Evolutionary conservation across 2,888 invertebrate genomes (phyloP), one percentile per base, ranked within the genome.

Genomic region (Serrognathus titanus): DNA sequence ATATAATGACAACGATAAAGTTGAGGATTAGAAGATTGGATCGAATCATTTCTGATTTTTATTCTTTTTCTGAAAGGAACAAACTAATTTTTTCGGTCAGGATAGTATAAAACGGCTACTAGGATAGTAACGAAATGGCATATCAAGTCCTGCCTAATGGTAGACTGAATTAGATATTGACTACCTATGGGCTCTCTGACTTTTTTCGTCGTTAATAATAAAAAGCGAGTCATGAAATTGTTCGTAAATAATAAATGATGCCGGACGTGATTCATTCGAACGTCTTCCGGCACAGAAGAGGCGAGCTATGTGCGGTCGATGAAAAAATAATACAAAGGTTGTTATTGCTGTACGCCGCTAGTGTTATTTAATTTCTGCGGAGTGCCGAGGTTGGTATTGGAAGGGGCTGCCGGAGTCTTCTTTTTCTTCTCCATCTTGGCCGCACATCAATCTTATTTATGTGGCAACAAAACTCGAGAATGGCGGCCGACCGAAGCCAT

Each of bases 371-470:
- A 43, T 43, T 43, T 43, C 43, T 43, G 43, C 43, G 43, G 43
- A 43, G 43, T 11, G 12, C 43, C 43, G 43, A 43, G 43, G 43
- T 43, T 43, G 43, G 43, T 43, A 43, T 43, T 43, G 43, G 43
- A 43, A 43, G 43, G 43, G 43, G 43, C 43, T 43, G 43, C 20
- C 20, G 20, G 43, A 43, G 16, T 62, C 61, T 63, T 65, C 57
- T 65, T 64, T 54, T 60, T 58, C 66, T 65, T 62, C 65, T 68
- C 66, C 69, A 69, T 69, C 69, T 68, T 63, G 64, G 63, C 65
- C 61, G 68, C 64, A 70, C 77, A 76, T 76, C 75, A 76, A 76
- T 77, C 76, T 75, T 76, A 75, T 77, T 78, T 78, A 78, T 77
- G 76, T 75, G 74, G 76, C 74, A 72, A 76, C 76, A 77, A 77